A percentile compares a stretch with the other conserved stretches of the same genome.
These are phyloP conservation scores for Ferrisia virgata DNA, from an alignment of 2,888 invertebrate species.

Conservation along the genomic window DNA sequence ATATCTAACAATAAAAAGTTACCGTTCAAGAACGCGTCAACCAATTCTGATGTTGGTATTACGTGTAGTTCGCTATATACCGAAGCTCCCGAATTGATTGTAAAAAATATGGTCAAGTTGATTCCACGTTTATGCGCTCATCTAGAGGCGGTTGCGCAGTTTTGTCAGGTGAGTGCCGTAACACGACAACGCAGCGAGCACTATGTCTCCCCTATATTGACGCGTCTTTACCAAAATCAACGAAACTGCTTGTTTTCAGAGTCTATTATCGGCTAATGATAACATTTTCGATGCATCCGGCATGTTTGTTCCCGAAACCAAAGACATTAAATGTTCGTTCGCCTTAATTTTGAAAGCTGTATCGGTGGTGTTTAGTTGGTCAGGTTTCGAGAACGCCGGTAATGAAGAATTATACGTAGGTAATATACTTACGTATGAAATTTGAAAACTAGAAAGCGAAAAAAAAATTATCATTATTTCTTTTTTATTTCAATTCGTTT, in stretches of 20 bases:
- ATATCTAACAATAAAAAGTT: conserved; percentile 50
- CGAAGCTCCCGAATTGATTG: conserved; percentile 48
- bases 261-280: conserved; percentile 57
- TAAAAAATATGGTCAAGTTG: conserved; percentile 53
- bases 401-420: conserved; percentile 53
- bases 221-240: neutral
- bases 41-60: conserved; percentile 8
- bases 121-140: conserved; percentile 57
- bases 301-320: conserved; percentile 58
- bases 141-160: conserved; percentile 54
- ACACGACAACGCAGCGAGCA: no score
- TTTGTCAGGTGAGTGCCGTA: conserved; percentile 49
- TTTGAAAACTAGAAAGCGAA: no score
- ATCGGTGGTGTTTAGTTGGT: conserved; percentile 57
- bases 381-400: conserved; percentile 54
- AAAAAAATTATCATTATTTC: neutral
- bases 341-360: conserved; percentile 54
- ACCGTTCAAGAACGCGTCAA: conserved; percentile 24
- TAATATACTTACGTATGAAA: conserved; percentile 13
- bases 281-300: conserved; percentile 60
- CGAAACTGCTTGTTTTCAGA: conserved; percentile 49
- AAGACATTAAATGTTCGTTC: conserved; percentile 56
- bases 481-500: neutral
- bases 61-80: conserved; percentile 41
- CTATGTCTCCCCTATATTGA: no score